These are phyloP conservation scores for Tolmerus cingulatus DNA, from an alignment of 2,888 invertebrate genomes.

Conservation along the genomic window DNA sequence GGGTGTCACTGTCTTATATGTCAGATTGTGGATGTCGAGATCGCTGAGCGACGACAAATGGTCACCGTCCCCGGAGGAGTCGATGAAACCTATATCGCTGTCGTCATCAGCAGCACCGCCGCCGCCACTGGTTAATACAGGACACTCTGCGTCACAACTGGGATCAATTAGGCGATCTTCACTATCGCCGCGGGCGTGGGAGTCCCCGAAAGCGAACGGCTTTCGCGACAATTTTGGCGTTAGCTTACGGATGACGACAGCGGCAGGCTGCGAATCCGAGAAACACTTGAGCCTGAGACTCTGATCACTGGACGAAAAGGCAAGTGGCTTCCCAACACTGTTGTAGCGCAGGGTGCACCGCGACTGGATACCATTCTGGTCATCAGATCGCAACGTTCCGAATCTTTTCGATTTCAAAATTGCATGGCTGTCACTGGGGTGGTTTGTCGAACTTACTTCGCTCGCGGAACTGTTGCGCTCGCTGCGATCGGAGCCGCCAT, in stretches of 20 bases:
- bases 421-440: slow-evolving; percentile 45
- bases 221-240: slow-evolving; percentile 51
- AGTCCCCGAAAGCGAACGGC: slow-evolving; percentile 35
- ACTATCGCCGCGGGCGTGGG: slow-evolving; percentile 39
- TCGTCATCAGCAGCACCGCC: slow-evolving; percentile 37
- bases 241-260: slow-evolving; percentile 50
- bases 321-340: background rate
- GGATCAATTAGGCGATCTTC: slow-evolving; percentile 45
- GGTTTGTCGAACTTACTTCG: slow-evolving; percentile 17
- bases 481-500: slow-evolving; percentile 47
- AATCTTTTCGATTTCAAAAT: slow-evolving; percentile 9
- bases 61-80: slow-evolving; percentile 44
- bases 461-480: slow-evolving; percentile 47
- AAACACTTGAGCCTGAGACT: background rate
- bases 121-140: background rate
- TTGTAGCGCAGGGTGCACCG: slow-evolving; percentile 25
- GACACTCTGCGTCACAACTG: background rate
- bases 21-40: slow-evolving; percentile 41
- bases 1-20: slow-evolving; percentile 1
- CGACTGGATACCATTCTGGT: background rate
- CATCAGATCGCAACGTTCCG: slow-evolving; percentile 22
- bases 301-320: background rate
- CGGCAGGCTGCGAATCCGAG: slow-evolving; percentile 43
- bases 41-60: slow-evolving; percentile 46
- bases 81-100: slow-evolving; percentile 49